Evolutionary conservation across 2,113 vertebrate genomes (phyloP).

Genomic region (Muscicapa adusta): DNA sequence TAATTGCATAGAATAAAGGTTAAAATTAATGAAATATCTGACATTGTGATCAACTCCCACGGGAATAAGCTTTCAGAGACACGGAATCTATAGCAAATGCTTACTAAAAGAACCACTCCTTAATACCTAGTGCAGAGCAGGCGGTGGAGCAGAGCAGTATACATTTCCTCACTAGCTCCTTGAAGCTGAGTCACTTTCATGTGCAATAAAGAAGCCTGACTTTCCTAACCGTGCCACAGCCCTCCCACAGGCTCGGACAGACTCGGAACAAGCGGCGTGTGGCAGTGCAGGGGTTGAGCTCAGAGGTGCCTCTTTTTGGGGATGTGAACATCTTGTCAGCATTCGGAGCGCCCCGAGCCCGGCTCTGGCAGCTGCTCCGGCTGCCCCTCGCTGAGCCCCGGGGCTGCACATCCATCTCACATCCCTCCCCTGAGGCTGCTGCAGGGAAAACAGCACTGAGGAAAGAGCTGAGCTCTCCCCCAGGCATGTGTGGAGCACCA

Average conservation of each 20-base stretch:
- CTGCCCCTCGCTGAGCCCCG: not conserved
- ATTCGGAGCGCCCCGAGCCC: fast-evolving
- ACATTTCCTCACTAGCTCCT: not conserved
- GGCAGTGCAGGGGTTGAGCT: not conserved
- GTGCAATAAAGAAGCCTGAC: not conserved
- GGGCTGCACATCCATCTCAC: not conserved
- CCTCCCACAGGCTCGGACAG: fast-evolving
- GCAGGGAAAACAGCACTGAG: not conserved
- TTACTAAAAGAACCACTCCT: not conserved
- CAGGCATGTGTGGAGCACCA: not conserved
- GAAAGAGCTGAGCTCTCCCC: not conserved
- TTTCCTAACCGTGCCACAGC: not conserved
- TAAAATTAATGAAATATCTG: not conserved
- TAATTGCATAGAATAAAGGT: not conserved
- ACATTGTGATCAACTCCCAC: not conserved
- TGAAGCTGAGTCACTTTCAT: not conserved
- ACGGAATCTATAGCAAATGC: not conserved
- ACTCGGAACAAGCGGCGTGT: fast-evolving
- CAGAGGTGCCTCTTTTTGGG: fast-evolving
- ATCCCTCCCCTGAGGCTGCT: not conserved
- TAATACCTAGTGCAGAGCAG: not conserved
- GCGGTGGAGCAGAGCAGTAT: not conserved
- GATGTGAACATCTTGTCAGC: not conserved
- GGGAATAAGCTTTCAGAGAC: not conserved
- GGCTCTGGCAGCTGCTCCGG: not conserved